Conservation (phyloP, 2,113 vertebrate species). For the Mormyrus lacerda region DNA sequence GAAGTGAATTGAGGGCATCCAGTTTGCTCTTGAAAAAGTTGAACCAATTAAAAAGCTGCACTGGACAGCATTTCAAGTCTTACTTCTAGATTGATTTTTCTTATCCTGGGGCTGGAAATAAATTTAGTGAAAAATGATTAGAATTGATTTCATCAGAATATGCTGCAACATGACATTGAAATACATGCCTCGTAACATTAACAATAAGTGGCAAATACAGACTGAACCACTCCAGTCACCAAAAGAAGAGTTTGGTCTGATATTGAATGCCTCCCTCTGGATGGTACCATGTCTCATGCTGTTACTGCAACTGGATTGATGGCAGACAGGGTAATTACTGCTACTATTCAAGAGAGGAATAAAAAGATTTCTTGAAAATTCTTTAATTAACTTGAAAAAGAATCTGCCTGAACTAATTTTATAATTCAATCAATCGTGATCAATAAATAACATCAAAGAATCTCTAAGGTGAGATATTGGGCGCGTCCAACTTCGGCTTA, state of each 20-base stretch:
- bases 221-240: not conserved
- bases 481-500: no score
- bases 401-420: not conserved
- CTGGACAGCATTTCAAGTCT: constrained; percentile 11
- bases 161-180: not conserved
- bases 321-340: not conserved
- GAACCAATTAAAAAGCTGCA: constrained; percentile 16
- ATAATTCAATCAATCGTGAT: not conserved
- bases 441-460: not conserved
- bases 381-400: not conserved
- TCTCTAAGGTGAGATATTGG: not conserved
- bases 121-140: constrained; percentile 21
- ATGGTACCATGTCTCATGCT: not conserved
- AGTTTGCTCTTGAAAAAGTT: constrained; percentile 6
- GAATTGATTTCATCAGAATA: constrained; percentile 8
- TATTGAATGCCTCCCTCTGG: not conserved
- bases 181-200: not conserved
- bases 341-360: not conserved
- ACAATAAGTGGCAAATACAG: not conserved
- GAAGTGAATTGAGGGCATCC: constrained; percentile 9
- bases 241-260: not conserved
- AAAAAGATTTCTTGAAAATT: not conserved
- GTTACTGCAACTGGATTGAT: not conserved
- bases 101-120: constrained; percentile 8
- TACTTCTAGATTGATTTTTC: constrained; percentile 14